Percentiles rank a stretch among this genome's conserved stretches.
These are phyloP conservation scores for Rhamnusium bicolor DNA, from an alignment of 2,888 invertebrate species.

Conservation along the genomic window DNA sequence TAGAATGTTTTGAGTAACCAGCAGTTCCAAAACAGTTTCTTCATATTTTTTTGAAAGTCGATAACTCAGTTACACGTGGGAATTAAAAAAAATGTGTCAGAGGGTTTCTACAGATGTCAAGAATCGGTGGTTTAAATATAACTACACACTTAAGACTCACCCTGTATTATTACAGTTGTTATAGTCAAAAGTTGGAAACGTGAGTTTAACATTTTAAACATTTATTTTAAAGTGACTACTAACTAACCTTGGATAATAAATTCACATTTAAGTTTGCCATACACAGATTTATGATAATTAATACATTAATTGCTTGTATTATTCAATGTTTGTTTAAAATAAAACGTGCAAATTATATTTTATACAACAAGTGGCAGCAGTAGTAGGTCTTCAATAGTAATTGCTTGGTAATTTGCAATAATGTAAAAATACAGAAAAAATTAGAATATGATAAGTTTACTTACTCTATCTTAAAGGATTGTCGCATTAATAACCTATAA, in stretches of 20 bases:
- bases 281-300: slow-evolving; percentile 18
- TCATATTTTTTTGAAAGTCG: too few species aligned
- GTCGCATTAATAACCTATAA: too few species aligned
- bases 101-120: too few species aligned
- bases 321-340: neutral
- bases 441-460: neutral
- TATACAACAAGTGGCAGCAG: neutral
- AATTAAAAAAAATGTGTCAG: too few species aligned
- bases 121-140: too few species aligned
- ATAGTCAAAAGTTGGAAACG: too few species aligned
- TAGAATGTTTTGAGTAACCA: too few species aligned
- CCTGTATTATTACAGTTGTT: too few species aligned
- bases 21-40: too few species aligned
- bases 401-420: neutral
- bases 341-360: neutral
- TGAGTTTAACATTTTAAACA: neutral
- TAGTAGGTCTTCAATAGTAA: neutral
- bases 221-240: neutral
- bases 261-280: neutral
- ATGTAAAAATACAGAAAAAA: neutral
- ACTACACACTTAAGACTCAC: too few species aligned
- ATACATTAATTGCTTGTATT: neutral
- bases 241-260: slow-evolving; percentile 11
- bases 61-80: too few species aligned
- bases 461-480: too few species aligned